Percentiles rank a stretch among this genome's conserved stretches.
These are phyloP conservation scores for Asbolus verrucosus DNA, from an alignment of 1,140 invertebrate species.

Conservation along the genomic window DNA sequence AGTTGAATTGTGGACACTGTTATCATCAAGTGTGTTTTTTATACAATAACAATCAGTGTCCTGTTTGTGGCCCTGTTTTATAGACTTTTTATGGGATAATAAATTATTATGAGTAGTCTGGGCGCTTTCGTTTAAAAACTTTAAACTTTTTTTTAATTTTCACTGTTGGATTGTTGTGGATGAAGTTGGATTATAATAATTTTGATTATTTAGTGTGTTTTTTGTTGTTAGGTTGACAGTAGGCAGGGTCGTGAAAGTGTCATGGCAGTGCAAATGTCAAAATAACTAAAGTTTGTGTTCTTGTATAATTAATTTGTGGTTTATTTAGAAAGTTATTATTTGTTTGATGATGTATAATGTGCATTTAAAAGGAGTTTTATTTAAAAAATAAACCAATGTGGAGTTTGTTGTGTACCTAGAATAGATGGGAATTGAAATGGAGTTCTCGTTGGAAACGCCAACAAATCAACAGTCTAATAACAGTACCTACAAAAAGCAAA, in stretches of 20 bases:
- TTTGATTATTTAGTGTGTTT: conserved; percentile 2
- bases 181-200: neutral
- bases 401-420: neutral
- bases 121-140: no score
- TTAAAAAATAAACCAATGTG: no score
- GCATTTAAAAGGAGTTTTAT: no score
- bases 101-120: no score
- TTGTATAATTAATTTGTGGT: conserved; percentile 14
- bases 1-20: conserved; percentile 52
- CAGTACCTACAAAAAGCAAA: neutral
- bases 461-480: neutral
- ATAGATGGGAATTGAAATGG: neutral
- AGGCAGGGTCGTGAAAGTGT: conserved; percentile 1
- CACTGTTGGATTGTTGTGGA: no score
- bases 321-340: conserved; percentile 22
- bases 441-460: conserved; percentile 14
- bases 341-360: conserved; percentile 7
- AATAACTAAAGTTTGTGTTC: conserved; percentile 31
- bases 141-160: no score
- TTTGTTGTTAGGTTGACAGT: neutral
- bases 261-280: conserved; percentile 19
- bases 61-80: neutral
- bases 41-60: conserved; percentile 1
- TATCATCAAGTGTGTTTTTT: conserved; percentile 58
- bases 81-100: no score